These are phyloP conservation scores for Ectobius pallidus DNA, from an alignment of 2,888 invertebrate genomes.

Conservation along the genomic window DNA sequence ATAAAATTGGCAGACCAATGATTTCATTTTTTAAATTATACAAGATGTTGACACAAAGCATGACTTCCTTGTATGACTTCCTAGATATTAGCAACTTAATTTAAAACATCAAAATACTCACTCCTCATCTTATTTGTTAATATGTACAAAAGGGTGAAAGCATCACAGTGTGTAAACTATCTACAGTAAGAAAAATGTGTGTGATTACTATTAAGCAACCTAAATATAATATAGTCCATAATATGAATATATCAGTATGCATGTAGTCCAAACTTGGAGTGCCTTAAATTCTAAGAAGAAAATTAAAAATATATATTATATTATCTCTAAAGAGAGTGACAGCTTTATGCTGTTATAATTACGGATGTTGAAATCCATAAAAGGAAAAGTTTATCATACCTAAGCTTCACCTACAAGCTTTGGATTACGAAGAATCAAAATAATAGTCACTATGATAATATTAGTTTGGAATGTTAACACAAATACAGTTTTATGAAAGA, in stretches of 20 bases:
- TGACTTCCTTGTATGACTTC: no score
- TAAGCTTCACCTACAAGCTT: not conserved
- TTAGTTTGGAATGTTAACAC: constrained; percentile 4
- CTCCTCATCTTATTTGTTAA: not conserved
- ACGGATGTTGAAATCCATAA: not conserved
- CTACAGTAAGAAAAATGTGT: not conserved
- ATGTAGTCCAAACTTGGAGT: constrained; percentile 33
- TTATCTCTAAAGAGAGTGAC: not conserved
- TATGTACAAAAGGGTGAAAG: not conserved
- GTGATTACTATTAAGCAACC: no score
- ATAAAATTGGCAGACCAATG: no score
- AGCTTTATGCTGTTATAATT: not conserved
- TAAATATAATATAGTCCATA: constrained; percentile 1
- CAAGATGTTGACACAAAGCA: no score
- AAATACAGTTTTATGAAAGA: constrained; percentile 5
- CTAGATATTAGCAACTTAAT: no score
- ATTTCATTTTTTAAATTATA: no score
- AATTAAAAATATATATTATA: constrained; percentile 18
- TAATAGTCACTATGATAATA: not conserved
- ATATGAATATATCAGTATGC: constrained; percentile 22
- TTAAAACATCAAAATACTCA: not conserved
- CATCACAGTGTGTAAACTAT: not conserved
- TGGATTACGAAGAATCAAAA: not conserved
- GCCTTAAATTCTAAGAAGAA: constrained; percentile 28
- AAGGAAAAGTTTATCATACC: constrained; percentile 6